Evolutionary conservation across 2,797 vertebrate genomes (phyloP), one percentile per base, ranked within the genome.

Genomic region (Periophthalmus magnuspinnatus): DNA sequence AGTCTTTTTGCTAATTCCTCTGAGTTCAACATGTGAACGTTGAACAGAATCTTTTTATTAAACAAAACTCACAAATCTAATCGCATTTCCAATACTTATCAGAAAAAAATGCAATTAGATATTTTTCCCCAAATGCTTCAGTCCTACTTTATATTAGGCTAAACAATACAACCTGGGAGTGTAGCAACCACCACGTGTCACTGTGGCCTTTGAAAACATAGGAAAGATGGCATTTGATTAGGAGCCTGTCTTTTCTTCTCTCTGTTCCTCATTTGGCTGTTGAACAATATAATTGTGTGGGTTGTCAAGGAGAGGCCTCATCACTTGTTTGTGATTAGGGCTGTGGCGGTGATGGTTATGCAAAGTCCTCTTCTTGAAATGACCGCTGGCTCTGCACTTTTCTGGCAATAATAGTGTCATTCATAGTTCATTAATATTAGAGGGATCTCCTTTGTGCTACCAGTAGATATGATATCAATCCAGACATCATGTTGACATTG

Each of bases 231-330:
- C 1, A n/a, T 56, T 65, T 41, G 69, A 76, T 52, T 67, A 60
- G 72, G 33, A 70, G 74, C 68, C 34, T 67, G 38, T 68, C 17
- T 71, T 61, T 61, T 70, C 50, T 80, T 74, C 57, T 47, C 60
- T 55, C 19, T 9, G 48, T 28, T 71, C 38, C 70, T 76, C 56
- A 68, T 71, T 69, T 68, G 41, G 32, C 68, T 67, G 63, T 64
- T 59, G 3, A 65, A 63, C 62, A 70, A 72, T 19, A 11, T 84
- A 69, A 86, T 79, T 74, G 58, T 59, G 34, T 0, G 41, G 55
- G 60, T 70, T 28, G 1, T 57, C 54, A 70, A 5, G 65, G 65
- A 80, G 45, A 70, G 75, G 62, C 74, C 61, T 61, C 9, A 19
- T 73, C 69, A 78, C 74, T 74, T 57, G 28, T 69, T 34, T 60